Evolutionary conservation across 2,888 invertebrate species (phyloP).

Genomic region (Hirtodrosophila alboralis): DNA sequence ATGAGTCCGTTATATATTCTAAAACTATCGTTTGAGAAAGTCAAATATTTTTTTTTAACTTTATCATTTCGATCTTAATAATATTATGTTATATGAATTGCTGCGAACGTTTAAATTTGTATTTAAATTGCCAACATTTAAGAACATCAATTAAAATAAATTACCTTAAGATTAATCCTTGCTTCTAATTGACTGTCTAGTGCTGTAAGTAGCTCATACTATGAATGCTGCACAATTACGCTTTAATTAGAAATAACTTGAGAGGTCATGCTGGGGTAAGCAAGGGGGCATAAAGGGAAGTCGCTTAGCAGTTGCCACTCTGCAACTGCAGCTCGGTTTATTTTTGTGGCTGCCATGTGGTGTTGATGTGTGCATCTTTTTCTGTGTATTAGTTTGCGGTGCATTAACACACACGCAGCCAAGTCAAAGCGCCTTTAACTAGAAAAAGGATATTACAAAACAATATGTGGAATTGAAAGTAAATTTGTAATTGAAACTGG

Average conservation of each 20-base stretch:
- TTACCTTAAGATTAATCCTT: conserved; percentile 10
- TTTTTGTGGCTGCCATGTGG: conserved; percentile 61
- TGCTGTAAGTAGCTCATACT: conserved; percentile 28
- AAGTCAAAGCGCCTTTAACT: conserved; percentile 8
- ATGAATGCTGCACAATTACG: conserved; percentile 48
- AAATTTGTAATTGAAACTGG: conserved; percentile 73
- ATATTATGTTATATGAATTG: not conserved
- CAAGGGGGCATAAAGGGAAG: conserved; percentile 9
- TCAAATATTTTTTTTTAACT: too few species aligned
- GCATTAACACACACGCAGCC: conserved; percentile 12
- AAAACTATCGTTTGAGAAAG: too few species aligned
- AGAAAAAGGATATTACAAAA: conserved; percentile 46
- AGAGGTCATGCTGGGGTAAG: not conserved
- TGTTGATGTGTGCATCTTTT: conserved; percentile 12
- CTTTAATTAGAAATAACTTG: conserved; percentile 67
- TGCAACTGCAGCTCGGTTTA: conserved; percentile 52
- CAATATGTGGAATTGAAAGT: conserved; percentile 49
- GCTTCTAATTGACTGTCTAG: conserved; percentile 22
- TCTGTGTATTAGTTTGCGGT: conserved; percentile 13
- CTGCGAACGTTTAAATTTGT: not conserved
- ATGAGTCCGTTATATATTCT: too few species aligned
- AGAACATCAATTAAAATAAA: not conserved
- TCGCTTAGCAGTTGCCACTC: conserved; percentile 44
- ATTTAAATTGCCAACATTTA: conserved; percentile 9
- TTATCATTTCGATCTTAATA: too few species aligned